These are phyloP conservation scores for Pelochelys cantorii DNA, from an alignment of 2,797 vertebrate genomes.

Conservation along the genomic window DNA sequence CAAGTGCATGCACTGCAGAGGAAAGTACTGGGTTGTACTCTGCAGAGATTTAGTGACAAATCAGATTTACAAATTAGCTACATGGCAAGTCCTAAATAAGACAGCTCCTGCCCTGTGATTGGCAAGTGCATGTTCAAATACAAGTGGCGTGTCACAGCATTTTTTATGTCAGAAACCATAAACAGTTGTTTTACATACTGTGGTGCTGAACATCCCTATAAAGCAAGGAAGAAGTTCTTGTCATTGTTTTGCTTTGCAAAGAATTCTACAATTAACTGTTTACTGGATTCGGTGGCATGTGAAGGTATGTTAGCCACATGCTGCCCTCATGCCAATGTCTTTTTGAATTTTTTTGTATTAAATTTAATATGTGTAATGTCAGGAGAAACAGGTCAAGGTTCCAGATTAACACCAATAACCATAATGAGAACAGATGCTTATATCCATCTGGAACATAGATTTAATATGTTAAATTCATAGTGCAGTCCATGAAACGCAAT, in stretches of 20 bases:
- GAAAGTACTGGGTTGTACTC: background rate
- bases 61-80: constrained; percentile 65
- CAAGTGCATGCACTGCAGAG: constrained; percentile 47
- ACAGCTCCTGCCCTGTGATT: constrained; percentile 7
- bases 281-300: background rate
- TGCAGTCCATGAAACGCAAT: constrained; percentile 83
- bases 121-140: background rate
- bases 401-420: constrained; percentile 84
- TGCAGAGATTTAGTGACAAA: constrained; percentile 66
- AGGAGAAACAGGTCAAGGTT: constrained; percentile 83
- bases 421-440: constrained; percentile 86
- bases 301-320: constrained; percentile 59
- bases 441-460: constrained; percentile 81
- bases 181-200: background rate
- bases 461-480: constrained; percentile 80
- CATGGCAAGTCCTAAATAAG: constrained; percentile 12
- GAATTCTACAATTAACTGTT: constrained; percentile 39
- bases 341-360: constrained; percentile 61
- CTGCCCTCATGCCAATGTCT: constrained; percentile 23
- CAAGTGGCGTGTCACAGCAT: background rate
- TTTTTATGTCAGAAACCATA: background rate
- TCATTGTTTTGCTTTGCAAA: background rate
- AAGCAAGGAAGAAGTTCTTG: background rate
- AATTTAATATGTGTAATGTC: constrained; percentile 83
- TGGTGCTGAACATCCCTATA: background rate